These are phyloP conservation scores for Periophthalmus modestus DNA, from an alignment of 2,113 vertebrate genomes.

Conservation along the genomic window DNA sequence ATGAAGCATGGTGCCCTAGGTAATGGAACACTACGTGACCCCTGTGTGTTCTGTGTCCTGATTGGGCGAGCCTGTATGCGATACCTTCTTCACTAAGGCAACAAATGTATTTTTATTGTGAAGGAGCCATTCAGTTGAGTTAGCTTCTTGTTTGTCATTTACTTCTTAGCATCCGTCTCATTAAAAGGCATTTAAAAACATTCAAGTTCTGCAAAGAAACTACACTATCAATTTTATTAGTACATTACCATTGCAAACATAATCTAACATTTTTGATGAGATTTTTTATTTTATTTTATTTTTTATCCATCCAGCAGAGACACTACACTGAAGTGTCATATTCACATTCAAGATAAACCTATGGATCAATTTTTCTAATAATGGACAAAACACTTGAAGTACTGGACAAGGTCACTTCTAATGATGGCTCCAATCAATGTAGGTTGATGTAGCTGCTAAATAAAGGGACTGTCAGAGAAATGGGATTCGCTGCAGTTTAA, in stretches of 20 bases:
- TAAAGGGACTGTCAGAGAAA: conserved; percentile 17
- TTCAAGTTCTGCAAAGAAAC: not conserved
- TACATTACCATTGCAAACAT: conserved; percentile 18
- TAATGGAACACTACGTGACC: conserved; percentile 41
- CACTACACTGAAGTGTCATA: not conserved
- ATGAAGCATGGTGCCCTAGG: conserved; percentile 36
- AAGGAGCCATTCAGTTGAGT: not conserved
- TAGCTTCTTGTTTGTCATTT: not conserved
- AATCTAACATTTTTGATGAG: not conserved
- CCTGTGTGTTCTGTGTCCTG: conserved; percentile 12
- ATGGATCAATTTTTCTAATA: not conserved
- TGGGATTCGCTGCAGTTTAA: not conserved
- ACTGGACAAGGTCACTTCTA: not conserved
- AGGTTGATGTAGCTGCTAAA: conserved; percentile 9
- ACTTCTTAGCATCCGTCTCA: not conserved
- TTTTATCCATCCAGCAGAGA: too few relatives aligned
- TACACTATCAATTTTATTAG: too few relatives aligned
- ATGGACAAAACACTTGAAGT: not conserved
- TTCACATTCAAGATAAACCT: not conserved
- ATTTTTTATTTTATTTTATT: too few relatives aligned
- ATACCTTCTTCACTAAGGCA: conserved; percentile 1
- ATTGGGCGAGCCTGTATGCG: conserved; percentile 19
- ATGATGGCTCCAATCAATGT: not conserved
- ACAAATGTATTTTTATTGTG: not conserved
- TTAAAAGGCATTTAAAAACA: too few relatives aligned